Conservation (phyloP, 2,113 vertebrate genomes). For the Cyphomyrus plagiostoma region DNA sequence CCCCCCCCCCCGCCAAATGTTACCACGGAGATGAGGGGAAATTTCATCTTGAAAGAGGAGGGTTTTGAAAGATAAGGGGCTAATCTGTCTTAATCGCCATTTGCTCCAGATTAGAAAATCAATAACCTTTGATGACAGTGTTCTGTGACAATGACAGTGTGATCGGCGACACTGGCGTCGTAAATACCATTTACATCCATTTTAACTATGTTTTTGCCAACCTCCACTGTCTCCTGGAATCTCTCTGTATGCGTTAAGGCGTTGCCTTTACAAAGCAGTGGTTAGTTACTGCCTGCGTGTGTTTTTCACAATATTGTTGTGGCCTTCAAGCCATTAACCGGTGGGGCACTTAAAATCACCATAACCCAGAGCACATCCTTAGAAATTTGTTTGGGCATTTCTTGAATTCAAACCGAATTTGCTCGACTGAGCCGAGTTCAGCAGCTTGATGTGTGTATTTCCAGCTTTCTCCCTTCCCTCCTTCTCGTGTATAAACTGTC, state of each 20-base stretch:
- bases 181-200: constrained; percentile 51
- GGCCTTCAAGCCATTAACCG: neutral
- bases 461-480: neutral
- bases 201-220: neutral
- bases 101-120: constrained; percentile 69
- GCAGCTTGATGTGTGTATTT: neutral
- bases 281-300: neutral
- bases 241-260: neutral
- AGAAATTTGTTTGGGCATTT: neutral
- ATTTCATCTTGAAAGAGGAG: constrained; percentile 57
- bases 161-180: constrained; percentile 59
- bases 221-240: neutral
- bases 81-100: constrained; percentile 69
- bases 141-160: constrained; percentile 64
- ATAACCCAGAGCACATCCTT: neutral
- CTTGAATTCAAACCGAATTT: neutral
- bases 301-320: neutral
- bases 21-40: constrained; percentile 55
- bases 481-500: neutral
- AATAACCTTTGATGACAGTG: constrained; percentile 67
- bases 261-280: neutral
- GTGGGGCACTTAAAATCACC: neutral
- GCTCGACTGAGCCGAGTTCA: neutral
- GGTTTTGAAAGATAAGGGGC: constrained; percentile 62
- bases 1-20: constrained; percentile 24